Base-by-base conservation (phyloP, 2,113 vertebrate species). In the Neotoma lepida region DNA sequence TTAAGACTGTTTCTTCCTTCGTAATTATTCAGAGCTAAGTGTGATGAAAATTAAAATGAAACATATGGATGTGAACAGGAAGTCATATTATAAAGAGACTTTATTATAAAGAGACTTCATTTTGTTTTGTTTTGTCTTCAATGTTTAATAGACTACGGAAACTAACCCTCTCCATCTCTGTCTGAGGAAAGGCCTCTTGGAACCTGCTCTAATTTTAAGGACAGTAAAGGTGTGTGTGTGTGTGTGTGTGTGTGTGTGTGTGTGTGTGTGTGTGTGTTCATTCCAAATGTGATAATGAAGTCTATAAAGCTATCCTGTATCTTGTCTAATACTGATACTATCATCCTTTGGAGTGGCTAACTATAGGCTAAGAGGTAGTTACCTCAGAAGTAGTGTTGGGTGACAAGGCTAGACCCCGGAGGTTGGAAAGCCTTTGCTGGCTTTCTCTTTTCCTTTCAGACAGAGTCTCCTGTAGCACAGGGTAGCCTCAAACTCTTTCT, bases 1-100 rank as follows among this genome's bases (percentile, higher is more conserved):
- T 87, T 93, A 93, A 94, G 94, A 95, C 91, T 93, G 94, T 85
- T 96, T 92, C 94, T 95, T 97, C 95, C 97, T 97, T 92, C 82
- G 68, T 97, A 97, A 98, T 97, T 98, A 98, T 97, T 98, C 97
- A 98, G 95, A 97, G 97, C 96, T 97, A 98, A 97, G 94, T 97
- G 96, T 96, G 96, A 98, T 96, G 97, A 84, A 97, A 97, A 85
- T 97, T 97, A 98, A 98, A 97, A 98, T 92, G 95, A 98, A 98
- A 97, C 96, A 98, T 96, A 97, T 94, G 97, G 97, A 97, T 90
- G 84, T 94, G 96, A 95, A 97, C 96, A 97, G 86, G 82, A 64
- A 88, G 95, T 7, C 14, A 95, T 46, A 97, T 96, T 94, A 95
- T 97, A 97, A 97, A 51, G 51, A 51, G 49, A 51, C 49, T 51